Base-by-base conservation (phyloP, 1,140 invertebrate genomes). In the Plutomurus gul region DNA sequence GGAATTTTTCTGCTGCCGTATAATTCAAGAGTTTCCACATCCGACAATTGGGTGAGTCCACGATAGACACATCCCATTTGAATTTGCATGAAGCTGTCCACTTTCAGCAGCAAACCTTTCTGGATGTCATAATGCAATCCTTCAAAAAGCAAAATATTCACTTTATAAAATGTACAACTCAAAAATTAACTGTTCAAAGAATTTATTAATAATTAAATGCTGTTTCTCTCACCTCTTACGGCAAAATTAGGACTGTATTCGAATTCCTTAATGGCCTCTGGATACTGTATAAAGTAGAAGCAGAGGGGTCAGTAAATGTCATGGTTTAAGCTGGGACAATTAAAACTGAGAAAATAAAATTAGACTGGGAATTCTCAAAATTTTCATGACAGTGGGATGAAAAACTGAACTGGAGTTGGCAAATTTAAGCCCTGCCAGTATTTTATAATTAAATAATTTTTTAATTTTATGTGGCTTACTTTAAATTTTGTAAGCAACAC, bases 51-150 rank as follows among this genome's bases (percentile, higher is more conserved):
- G 80, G 92, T 92, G 16, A 95, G 86, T 6, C 97, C 94, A 84
- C 94, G 90, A 86, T 96, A 98, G n/a, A 99, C 96, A 37, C 95
- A 93, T 40, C 95, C 96, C 85, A 96, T 90, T 87, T 99, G 96
- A 83, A 99, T 96, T 90, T 98, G 95, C 81, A 98, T 89, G 87
- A 98, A 99, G 18, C 95, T 95, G 88, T 99, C 96, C 82, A 99
- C 89, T 88, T 99, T 99, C 82, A 99, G 88, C 16, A 99, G 88
- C n/a, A 98, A 87, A 36, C 96, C 96, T 87, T 97, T 96, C 86
- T 96, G 93, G 85, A 98, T 95, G 87, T 99, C 97, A 89, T 96
- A 99, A 88, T 98, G 96, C 7, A 99, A 89, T 75, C 97, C 56
- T 65, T 96, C 76, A 96, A 22, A 1, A 60, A 27, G 7, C 18